Conservation (phyloP, 2,113 vertebrate genomes). For the Paradisaea rubra region DNA sequence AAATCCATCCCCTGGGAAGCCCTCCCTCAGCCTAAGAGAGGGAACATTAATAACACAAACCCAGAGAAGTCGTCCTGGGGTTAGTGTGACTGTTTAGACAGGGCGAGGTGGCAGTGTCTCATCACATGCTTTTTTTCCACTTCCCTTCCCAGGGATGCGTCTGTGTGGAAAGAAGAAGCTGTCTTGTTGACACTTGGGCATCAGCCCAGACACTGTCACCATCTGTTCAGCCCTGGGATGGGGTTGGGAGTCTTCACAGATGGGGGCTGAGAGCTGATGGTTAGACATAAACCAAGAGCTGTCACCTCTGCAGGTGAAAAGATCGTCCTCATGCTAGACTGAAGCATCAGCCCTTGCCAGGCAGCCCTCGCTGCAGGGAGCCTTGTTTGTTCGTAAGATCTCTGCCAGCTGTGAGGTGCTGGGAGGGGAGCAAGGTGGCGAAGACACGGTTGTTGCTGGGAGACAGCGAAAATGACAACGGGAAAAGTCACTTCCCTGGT, state of each 20-base stretch:
- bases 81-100: not conserved
- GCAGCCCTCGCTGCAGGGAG: not conserved
- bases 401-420: slow-evolving; percentile 29
- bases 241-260: not conserved
- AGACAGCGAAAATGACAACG: not conserved
- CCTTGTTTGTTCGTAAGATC: not conserved
- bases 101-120: not conserved
- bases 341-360: not conserved
- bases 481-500: not conserved
- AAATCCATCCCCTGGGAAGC: not conserved
- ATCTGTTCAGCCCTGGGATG: not conserved
- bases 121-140: not conserved
- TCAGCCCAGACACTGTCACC: not conserved
- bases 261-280: not conserved
- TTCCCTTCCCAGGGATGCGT: not conserved
- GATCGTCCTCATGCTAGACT: not conserved
- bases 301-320: slow-evolving; percentile 5
- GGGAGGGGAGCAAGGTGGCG: not conserved
- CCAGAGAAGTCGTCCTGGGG: not conserved
- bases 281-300: not conserved
- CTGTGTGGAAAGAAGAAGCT: not conserved
- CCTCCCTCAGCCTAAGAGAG: not conserved
- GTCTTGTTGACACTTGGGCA: not conserved
- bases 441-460: slow-evolving; percentile 24
- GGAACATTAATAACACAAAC: not conserved